A percentile compares a stretch with the other conserved stretches of the same genome.
These are phyloP conservation scores for human DNA, from an alignment of 2,113 vertebrate species.

Conservation along the genomic window DNA sequence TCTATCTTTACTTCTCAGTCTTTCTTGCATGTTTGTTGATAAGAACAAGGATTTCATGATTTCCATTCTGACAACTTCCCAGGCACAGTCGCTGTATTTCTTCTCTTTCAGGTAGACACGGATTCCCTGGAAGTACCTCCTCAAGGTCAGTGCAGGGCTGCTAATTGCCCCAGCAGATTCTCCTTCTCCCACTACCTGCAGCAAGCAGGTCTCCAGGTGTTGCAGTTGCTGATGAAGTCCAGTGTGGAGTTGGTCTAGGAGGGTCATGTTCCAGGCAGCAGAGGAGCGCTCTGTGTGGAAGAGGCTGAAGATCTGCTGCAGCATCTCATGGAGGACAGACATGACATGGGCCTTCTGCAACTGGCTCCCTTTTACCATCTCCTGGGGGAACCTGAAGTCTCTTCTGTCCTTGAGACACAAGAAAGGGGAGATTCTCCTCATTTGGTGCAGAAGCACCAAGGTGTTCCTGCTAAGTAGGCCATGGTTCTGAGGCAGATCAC, in stretches of 20 bases:
- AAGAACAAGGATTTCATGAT: neutral
- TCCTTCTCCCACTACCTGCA: neutral
- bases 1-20: neutral
- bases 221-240: neutral
- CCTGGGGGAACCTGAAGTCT: neutral
- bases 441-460: neutral
- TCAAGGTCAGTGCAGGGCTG: neutral
- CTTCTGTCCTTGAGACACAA: neutral
- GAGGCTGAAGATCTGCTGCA: neutral
- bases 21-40: neutral
- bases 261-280: neutral
- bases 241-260: neutral
- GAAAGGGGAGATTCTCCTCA: neutral
- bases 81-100: neutral
- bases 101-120: neutral
- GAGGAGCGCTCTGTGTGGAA: neutral
- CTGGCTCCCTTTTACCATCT: neutral
- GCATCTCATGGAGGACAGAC: neutral
- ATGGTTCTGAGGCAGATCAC: neutral
- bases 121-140: conserved; percentile 13
- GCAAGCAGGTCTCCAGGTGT: neutral
- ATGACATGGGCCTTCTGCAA: neutral
- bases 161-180: neutral
- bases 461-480: neutral
- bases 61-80: neutral